A percentile compares a stretch with the other conserved stretches of the same genome.
These are phyloP conservation scores for Andrena camellia DNA, from an alignment of 2,888 invertebrate genomes.

Conservation along the genomic window DNA sequence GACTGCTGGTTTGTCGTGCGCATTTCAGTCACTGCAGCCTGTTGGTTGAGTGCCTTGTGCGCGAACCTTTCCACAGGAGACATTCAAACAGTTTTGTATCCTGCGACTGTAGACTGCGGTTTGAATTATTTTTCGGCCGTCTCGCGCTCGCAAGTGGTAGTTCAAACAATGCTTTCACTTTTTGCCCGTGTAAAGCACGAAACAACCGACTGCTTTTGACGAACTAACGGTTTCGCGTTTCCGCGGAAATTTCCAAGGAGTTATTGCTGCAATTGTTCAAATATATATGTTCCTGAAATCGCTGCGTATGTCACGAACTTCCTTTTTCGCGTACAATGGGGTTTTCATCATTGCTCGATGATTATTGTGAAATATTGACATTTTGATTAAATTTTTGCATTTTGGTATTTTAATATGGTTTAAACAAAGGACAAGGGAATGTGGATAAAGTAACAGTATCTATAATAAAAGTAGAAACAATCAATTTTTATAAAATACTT, in stretches of 20 bases:
- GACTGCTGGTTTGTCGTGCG: conserved; percentile 22
- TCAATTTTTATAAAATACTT: too few species aligned
- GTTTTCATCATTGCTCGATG: background rate
- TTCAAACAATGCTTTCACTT: conserved; percentile 46
- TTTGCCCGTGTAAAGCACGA: conserved; percentile 21
- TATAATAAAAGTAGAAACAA: too few species aligned
- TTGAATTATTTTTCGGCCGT: conserved; percentile 42
- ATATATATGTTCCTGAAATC: background rate
- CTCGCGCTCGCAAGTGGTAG: conserved; percentile 41
- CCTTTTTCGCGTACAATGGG: too few species aligned
- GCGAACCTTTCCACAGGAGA: conserved; percentile 38
- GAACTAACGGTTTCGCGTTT: background rate
- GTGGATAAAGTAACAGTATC: too few species aligned
- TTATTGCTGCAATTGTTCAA: conserved; percentile 8
- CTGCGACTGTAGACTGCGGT: conserved; percentile 35
- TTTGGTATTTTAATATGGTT: too few species aligned
- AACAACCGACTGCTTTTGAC: conserved; percentile 1
- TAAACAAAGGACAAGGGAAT: too few species aligned
- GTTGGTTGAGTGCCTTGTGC: conserved; percentile 28
- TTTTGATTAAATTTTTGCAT: too few species aligned
- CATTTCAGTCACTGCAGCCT: conserved; percentile 14
- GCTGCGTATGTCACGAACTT: background rate
- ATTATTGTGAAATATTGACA: background rate
- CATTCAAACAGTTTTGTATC: conserved; percentile 46
- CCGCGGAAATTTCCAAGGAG: conserved; percentile 6